These are phyloP conservation scores for Erebia ligea DNA, from an alignment of 2,888 invertebrate species.

Conservation along the genomic window DNA sequence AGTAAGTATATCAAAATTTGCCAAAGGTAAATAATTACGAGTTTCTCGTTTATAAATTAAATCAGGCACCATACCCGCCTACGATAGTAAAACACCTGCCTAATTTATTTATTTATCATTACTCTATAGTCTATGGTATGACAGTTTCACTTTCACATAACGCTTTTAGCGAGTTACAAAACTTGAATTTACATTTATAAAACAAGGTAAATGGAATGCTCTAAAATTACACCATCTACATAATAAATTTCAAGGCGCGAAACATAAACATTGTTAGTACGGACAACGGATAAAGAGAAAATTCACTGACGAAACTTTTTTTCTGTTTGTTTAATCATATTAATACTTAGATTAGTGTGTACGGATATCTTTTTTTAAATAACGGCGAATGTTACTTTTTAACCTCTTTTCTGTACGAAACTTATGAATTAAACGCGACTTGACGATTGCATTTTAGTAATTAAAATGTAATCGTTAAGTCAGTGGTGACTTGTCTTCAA, in stretches of 20 bases:
- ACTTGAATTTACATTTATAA: constrained; percentile 43
- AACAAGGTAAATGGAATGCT: constrained; percentile 45
- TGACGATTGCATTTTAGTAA: no score
- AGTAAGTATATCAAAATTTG: neutral
- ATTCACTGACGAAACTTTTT: constrained; percentile 28
- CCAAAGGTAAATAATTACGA: neutral
- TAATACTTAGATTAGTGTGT: no score
- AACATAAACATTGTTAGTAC: constrained; percentile 39
- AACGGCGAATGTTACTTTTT: no score
- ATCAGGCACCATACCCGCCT: neutral
- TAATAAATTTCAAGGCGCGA: constrained; percentile 45
- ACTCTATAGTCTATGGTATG: constrained; percentile 18
- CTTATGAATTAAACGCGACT: no score
- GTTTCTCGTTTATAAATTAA: neutral
- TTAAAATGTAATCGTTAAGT: no score
- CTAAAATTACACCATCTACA: constrained; percentile 43
- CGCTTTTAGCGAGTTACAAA: constrained; percentile 40
- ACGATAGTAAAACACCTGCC: neutral
- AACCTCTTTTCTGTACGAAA: no score
- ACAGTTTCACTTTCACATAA: constrained; percentile 36
- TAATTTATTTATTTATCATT: constrained; percentile 24
- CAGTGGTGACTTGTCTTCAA: no score
- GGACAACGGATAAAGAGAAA: constrained; percentile 21
- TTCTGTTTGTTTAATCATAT: constrained; percentile 5
- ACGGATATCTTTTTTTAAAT: no score